A percentile compares a stretch with the other conserved stretches of the same genome.
phyloP scores from a whole-genome alignment of 2,113 vertebrate genomes.

The rat (Rattus norvegicus) region DNA sequence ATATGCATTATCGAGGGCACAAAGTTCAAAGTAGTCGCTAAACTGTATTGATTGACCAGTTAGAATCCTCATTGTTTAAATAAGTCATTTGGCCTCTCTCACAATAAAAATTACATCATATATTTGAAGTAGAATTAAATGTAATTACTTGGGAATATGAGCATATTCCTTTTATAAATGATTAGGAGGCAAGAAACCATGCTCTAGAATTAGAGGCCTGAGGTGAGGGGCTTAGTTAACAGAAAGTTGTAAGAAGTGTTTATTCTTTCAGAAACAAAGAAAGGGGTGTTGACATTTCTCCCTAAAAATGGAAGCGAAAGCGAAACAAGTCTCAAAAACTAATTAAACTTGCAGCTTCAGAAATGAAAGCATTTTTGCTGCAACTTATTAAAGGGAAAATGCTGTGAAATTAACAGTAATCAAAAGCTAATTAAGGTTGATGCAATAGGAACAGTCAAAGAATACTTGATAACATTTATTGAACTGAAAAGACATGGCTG shows the following conservation, averaged over 20 bases:
- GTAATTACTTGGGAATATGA: background rate
- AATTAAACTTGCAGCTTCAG: slow-evolving; percentile 88
- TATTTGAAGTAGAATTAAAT: slow-evolving; percentile 26
- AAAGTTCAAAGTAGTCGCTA: background rate
- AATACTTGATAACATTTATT: slow-evolving; percentile 89
- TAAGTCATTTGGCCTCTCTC: background rate
- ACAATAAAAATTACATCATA: slow-evolving; percentile 7
- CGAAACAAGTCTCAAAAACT: slow-evolving; percentile 86
- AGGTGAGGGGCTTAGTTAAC: slow-evolving; percentile 5
- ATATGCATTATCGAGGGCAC: background rate
- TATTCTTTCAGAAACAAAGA: slow-evolving; percentile 75
- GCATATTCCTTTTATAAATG: background rate
- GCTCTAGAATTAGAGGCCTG: background rate
- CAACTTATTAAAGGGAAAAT: slow-evolving; percentile 88
- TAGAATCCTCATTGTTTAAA: slow-evolving; percentile 12
- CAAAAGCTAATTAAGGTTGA: slow-evolving; percentile 90
- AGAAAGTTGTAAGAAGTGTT: slow-evolving; percentile 68
- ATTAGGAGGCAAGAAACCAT: background rate
- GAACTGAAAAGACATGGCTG: slow-evolving; percentile 86
- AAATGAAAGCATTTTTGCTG: slow-evolving; percentile 85
- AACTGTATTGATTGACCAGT: background rate
- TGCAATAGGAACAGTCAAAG: slow-evolving; percentile 86
- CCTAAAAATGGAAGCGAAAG: slow-evolving; percentile 81
- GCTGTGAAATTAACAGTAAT: slow-evolving; percentile 91
- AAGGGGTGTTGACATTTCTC: slow-evolving; percentile 60